Percentiles rank a stretch among this genome's conserved stretches.
These are phyloP conservation scores for Notarius quadriscutis DNA, from an alignment of 2,113 vertebrate species.

Conservation along the genomic window DNA sequence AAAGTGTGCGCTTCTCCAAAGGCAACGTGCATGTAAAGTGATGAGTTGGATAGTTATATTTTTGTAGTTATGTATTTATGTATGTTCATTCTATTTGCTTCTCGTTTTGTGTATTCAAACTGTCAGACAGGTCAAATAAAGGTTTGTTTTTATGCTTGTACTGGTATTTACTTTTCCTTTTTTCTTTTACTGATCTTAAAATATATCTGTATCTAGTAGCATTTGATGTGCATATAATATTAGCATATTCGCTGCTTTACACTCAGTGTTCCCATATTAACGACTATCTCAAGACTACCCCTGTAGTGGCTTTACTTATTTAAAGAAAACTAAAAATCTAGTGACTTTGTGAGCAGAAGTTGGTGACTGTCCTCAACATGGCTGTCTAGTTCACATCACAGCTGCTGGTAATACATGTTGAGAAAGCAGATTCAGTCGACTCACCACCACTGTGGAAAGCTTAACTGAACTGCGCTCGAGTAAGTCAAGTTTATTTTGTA, in stretches of 20 bases:
- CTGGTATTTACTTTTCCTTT: background rate
- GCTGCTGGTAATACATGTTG: too few relatives aligned
- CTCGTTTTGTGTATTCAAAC: background rate
- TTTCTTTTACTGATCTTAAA: background rate
- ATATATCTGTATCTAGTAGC: background rate
- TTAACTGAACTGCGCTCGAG: background rate
- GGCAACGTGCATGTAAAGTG: background rate
- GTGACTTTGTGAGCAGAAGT: background rate
- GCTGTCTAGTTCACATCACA: too few relatives aligned
- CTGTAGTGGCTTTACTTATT: background rate
- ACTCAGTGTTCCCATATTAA: too few relatives aligned
- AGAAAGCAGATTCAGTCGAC: background rate
- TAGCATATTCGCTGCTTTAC: background rate
- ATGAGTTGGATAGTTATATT: background rate
- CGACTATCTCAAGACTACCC: too few relatives aligned
- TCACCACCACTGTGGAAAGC: background rate
- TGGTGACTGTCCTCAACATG: background rate
- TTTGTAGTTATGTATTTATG: background rate
- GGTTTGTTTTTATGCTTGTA: background rate
- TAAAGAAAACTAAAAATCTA: background rate
- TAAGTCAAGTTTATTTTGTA: background rate
- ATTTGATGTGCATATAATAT: background rate
- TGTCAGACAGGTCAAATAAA: slow-evolving; percentile 9
- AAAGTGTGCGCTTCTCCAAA: slow-evolving; percentile 13
- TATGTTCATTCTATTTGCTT: background rate